Evolutionary conservation across 1,140 invertebrate species (phyloP).

Genomic region (Drosophila guanche): DNA sequence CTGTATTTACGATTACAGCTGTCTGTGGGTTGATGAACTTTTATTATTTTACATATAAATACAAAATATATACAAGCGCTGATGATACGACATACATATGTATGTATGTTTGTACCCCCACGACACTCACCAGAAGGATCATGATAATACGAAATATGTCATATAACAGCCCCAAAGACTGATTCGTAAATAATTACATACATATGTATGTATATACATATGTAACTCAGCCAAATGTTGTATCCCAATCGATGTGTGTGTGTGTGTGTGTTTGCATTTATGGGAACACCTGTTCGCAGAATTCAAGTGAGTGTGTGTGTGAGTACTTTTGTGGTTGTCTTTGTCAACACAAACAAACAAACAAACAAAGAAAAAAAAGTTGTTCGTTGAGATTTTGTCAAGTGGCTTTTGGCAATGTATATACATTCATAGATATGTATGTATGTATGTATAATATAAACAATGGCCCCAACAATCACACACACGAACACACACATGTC

Average conservation of each 20-base stretch:
- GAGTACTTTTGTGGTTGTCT: constrained; percentile 43
- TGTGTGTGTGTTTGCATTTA: constrained; percentile 39
- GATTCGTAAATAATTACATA: no score
- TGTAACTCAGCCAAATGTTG: no score
- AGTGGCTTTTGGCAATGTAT: constrained; percentile 71
- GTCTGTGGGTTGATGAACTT: constrained; percentile 49
- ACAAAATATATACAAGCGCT: constrained; percentile 2
- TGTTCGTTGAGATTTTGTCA: constrained; percentile 61
- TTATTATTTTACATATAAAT: not conserved
- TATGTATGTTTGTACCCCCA: not conserved
- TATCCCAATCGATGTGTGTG: not conserved
- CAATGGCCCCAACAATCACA: constrained; percentile 47
- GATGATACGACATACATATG: constrained; percentile 10
- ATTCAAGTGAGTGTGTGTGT: constrained; percentile 14
- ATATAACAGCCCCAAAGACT: no score
- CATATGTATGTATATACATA: no score
- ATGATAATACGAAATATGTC: no score
- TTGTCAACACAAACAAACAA: constrained; percentile 35
- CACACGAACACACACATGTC: constrained; percentile 12
- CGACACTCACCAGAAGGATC: no score
- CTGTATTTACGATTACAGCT: constrained; percentile 33
- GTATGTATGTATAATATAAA: constrained; percentile 50
- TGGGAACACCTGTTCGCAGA: constrained; percentile 64
- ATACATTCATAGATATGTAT: no score
- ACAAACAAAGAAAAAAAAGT: constrained; percentile 11